phyloP scores from a whole-genome alignment of 2,113 vertebrate species.

The Gobiocypris rarus region DNA sequence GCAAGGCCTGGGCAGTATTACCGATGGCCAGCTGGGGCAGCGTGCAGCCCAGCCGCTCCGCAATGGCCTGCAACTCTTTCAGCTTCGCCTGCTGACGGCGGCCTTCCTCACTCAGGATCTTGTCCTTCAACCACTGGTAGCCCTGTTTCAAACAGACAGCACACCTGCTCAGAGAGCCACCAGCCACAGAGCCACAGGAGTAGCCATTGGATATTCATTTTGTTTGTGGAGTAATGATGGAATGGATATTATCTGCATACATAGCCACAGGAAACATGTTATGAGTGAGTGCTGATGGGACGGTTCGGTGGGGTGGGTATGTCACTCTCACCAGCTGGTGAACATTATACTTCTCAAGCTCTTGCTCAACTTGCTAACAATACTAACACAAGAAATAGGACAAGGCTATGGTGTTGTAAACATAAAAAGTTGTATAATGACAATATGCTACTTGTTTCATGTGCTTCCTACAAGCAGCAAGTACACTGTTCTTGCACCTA shows the following conservation, averaged over 20 bases:
- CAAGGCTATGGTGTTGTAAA: background rate
- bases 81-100: conserved; percentile 88
- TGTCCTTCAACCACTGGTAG: conserved; percentile 90
- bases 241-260: conserved; percentile 19
- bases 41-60: conserved; percentile 86
- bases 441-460: background rate
- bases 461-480: too few relatives aligned
- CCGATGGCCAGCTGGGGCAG: conserved; percentile 87
- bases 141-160: conserved; percentile 70
- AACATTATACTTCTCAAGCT: background rate
- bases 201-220: background rate
- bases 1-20: conserved; percentile 63
- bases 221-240: conserved; percentile 19
- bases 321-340: background rate
- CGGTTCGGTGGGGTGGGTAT: background rate
- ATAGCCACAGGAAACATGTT: conserved; percentile 10
- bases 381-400: background rate
- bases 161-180: conserved; percentile 48
- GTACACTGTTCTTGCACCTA: too few relatives aligned
- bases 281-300: conserved; percentile 19
- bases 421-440: background rate
- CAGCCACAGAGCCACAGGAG: background rate
- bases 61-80: conserved; percentile 87
- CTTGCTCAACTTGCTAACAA: background rate
- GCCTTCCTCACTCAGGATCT: conserved; percentile 89